Conservation (phyloP, 64 coral and sea anemone genomes). For the Anthopleura sola region DNA sequence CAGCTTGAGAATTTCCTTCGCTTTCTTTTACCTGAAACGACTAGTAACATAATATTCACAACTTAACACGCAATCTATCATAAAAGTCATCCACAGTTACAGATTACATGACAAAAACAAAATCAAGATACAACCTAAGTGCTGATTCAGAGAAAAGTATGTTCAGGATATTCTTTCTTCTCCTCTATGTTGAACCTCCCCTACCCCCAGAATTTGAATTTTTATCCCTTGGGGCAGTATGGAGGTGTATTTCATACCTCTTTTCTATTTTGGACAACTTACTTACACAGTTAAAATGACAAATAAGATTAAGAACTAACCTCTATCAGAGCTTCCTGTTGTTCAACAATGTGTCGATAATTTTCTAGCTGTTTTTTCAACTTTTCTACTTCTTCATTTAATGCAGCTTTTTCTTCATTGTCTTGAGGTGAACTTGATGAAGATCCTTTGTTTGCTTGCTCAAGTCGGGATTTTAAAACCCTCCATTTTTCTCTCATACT, state of each 20-base stretch:
- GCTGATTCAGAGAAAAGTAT: too few relatives aligned
- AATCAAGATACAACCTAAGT: too few relatives aligned
- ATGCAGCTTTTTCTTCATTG: background rate
- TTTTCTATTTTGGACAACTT: too few relatives aligned
- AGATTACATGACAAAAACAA: too few relatives aligned
- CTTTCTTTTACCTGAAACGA: slow-evolving; percentile 29
- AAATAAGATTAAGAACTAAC: background rate
- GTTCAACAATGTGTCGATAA: slow-evolving; percentile 59
- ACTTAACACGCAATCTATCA: background rate
- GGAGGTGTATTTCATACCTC: too few relatives aligned
- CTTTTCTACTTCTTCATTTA: slow-evolving; percentile 29
- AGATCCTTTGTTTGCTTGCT: slow-evolving; percentile 49
- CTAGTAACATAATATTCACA: background rate
- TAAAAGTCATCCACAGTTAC: too few relatives aligned
- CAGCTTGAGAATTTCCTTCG: background rate
- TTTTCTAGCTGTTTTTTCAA: slow-evolving; percentile 48
- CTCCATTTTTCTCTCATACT: slow-evolving; percentile 65
- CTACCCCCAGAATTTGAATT: too few relatives aligned
- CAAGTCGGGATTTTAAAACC: slow-evolving; percentile 44
- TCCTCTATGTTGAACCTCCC: too few relatives aligned
- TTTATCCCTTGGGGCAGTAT: too few relatives aligned
- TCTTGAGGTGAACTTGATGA: slow-evolving; percentile 26
- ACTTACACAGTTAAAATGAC: too few relatives aligned
- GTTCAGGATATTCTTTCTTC: too few relatives aligned
- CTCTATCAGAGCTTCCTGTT: slow-evolving; percentile 56